Evolutionary conservation across 2,888 invertebrate genomes (phyloP).

Genomic region (Drosophila hamatofila): DNA sequence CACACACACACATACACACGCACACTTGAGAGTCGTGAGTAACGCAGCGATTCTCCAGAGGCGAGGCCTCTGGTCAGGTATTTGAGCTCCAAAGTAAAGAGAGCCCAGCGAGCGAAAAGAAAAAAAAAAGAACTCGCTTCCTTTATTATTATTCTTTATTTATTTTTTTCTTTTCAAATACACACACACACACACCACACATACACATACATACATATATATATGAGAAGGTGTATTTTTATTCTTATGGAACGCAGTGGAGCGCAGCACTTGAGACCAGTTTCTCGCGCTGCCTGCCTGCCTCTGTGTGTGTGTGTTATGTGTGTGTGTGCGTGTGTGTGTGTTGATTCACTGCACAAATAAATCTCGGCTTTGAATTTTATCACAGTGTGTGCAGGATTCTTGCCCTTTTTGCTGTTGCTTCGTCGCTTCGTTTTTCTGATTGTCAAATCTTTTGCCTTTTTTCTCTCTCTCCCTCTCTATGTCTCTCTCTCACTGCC

Average conservation of each 20-base stretch:
- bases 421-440: constrained; percentile 51
- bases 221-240: constrained; percentile 61
- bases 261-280: constrained; percentile 78
- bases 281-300: constrained; percentile 48
- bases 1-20: constrained; percentile 30
- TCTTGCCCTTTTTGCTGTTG: constrained; percentile 64
- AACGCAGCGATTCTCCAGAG: constrained; percentile 31
- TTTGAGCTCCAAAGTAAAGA: constrained; percentile 51
- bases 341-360: constrained; percentile 78
- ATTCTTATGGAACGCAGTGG: constrained; percentile 64
- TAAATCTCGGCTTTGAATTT: constrained; percentile 78
- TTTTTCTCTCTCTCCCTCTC: constrained; percentile 13
- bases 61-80: constrained; percentile 59
- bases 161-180: constrained; percentile 64
- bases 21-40: constrained; percentile 42
- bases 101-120: constrained; percentile 29
- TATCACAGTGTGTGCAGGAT: constrained; percentile 64
- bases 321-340: constrained; percentile 37
- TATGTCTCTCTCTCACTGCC: constrained; percentile 3
- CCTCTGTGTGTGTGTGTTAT: constrained; percentile 18
- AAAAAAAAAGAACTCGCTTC: constrained; percentile 51
- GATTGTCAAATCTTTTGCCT: constrained; percentile 63
- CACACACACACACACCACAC: constrained; percentile 39
- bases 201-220: constrained; percentile 12
- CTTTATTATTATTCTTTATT: constrained; percentile 66